Conservation (phyloP, 2,797 vertebrate genomes). For the Hydrocynus forskahlii region DNA sequence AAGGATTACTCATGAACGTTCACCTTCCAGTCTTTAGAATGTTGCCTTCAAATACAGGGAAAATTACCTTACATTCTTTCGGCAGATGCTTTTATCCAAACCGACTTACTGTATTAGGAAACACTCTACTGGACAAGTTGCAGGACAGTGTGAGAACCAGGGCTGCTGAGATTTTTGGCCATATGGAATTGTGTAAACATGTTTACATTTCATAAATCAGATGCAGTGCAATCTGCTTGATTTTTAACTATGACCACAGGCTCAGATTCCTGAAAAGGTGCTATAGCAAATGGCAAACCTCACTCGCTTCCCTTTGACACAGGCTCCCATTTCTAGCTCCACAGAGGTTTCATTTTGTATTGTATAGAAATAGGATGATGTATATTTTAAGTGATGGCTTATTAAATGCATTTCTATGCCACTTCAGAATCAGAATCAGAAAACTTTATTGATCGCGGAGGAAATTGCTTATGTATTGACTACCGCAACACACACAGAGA, state of each 20-base stretch:
- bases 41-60: background rate
- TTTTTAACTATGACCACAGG: constrained; percentile 17
- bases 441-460: too few species aligned
- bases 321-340: constrained; percentile 31
- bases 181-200: background rate
- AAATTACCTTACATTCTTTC: background rate
- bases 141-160: too few species aligned
- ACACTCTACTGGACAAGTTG: too few species aligned
- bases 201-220: background rate
- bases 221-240: constrained; percentile 6
- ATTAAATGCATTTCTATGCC: constrained; percentile 30
- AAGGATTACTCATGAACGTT: background rate
- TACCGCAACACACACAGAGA: too few species aligned
- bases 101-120: too few species aligned
- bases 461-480: too few species aligned
- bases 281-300: constrained; percentile 23
- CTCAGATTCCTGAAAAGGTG: background rate
- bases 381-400: constrained; percentile 51
- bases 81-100: too few species aligned
- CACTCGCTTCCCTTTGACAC: constrained; percentile 8
- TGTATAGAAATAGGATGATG: constrained; percentile 40
- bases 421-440: constrained; percentile 14
- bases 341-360: constrained; percentile 39
- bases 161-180: background rate
- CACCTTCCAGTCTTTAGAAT: background rate